These are phyloP conservation scores for Catotricha subobsoleta DNA, from an alignment of 2,888 invertebrate species.

Conservation along the genomic window DNA sequence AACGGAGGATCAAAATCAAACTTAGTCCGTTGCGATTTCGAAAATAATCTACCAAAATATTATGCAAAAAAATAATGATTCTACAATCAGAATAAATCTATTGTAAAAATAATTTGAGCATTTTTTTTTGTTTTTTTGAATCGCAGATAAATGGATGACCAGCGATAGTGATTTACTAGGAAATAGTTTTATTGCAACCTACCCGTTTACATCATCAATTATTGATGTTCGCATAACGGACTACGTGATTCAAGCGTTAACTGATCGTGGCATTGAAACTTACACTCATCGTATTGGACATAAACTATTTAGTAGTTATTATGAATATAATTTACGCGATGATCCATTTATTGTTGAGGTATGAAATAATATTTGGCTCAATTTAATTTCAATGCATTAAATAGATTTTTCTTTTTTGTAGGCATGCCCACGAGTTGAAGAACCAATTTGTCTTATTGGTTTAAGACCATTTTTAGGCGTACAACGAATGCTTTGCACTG, in stretches of 20 bases:
- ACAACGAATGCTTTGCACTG: slow-evolving; percentile 18
- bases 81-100: too few relatives aligned
- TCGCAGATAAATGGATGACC: slow-evolving; percentile 25
- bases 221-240: slow-evolving; percentile 46
- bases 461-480: slow-evolving; percentile 48
- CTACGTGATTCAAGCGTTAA: slow-evolving; percentile 52
- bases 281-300: slow-evolving; percentile 51
- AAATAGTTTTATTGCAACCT: slow-evolving; percentile 40
- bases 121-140: slow-evolving; percentile 4
- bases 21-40: too few relatives aligned
- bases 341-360: slow-evolving; percentile 23
- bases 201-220: slow-evolving; percentile 55
- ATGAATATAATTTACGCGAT: slow-evolving; percentile 26
- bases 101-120: neutral
- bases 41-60: too few relatives aligned
- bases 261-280: slow-evolving; percentile 56
- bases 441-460: slow-evolving; percentile 48
- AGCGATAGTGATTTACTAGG: slow-evolving; percentile 16
- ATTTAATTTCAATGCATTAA: slow-evolving; percentile 17
- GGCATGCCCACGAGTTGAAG: slow-evolving; percentile 34
- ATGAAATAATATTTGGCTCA: neutral
- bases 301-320: slow-evolving; percentile 34
- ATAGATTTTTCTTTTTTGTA: slow-evolving; percentile 15
- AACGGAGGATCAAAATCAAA: too few relatives aligned
- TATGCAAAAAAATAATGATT: too few relatives aligned